Percentiles rank a stretch among this genome's conserved stretches.
These are phyloP conservation scores for Pseudanteris insignis DNA, from an alignment of 2,888 invertebrate genomes.

Conservation along the genomic window DNA sequence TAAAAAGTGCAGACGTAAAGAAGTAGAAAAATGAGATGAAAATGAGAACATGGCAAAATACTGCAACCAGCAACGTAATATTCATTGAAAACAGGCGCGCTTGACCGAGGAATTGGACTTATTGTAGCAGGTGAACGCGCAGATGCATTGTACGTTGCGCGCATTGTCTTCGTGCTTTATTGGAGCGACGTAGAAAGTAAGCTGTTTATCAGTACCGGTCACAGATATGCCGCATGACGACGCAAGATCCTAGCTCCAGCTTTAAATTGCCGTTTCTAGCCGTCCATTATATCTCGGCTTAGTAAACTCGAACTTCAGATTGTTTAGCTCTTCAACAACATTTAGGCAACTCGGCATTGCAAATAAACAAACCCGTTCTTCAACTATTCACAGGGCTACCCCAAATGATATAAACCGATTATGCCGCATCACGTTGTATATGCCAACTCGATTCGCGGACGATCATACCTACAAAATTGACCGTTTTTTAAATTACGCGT, in stretches of 20 bases:
- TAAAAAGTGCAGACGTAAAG: constrained; percentile 1
- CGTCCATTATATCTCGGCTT: constrained; percentile 38
- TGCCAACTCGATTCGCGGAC: too few relatives aligned
- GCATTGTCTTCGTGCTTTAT: constrained; percentile 56
- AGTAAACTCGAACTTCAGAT: constrained; percentile 31
- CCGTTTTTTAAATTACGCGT: too few relatives aligned
- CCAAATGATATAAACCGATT: constrained; percentile 35
- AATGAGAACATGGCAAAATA: not conserved
- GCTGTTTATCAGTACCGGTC: constrained; percentile 60
- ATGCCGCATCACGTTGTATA: too few relatives aligned
- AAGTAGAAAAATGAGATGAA: too few relatives aligned
- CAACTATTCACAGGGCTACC: constrained; percentile 11
- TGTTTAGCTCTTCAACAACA: constrained; percentile 34
- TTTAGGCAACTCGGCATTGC: constrained; percentile 23
- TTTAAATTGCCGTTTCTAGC: constrained; percentile 30
- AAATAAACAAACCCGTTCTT: constrained; percentile 29
- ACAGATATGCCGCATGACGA: constrained; percentile 47
- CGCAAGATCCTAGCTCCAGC: constrained; percentile 21
- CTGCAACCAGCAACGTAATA: constrained; percentile 1
- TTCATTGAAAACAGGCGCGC: constrained; percentile 6
- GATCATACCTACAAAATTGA: too few relatives aligned
- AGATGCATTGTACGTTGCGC: constrained; percentile 30
- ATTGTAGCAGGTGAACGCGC: constrained; percentile 18
- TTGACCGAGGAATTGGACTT: constrained; percentile 22
- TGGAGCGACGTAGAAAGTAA: constrained; percentile 55